Percentiles rank a stretch among this genome's conserved stretches.
These are phyloP conservation scores for Chelonoidis abingdonii DNA, from an alignment of 2,113 vertebrate genomes.

Conservation along the genomic window DNA sequence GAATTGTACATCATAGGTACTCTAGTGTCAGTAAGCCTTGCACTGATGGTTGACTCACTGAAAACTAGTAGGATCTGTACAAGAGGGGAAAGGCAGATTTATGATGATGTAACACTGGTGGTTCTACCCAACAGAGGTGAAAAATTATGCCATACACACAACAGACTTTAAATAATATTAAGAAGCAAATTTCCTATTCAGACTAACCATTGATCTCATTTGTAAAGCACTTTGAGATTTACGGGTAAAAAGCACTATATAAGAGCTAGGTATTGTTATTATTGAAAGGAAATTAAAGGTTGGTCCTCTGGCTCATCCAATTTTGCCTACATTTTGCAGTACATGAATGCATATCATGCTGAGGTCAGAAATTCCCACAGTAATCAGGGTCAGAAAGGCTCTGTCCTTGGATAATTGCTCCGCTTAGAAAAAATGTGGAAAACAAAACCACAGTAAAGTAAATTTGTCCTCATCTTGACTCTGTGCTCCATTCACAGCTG, in stretches of 20 bases:
- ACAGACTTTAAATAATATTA: neutral
- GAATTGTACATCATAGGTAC: accelerated
- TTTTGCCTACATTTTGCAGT: neutral
- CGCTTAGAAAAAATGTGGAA: neutral
- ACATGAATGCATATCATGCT: neutral
- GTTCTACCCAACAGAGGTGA: neutral
- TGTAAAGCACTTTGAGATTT: neutral
- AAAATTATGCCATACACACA: neutral
- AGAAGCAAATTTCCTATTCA: neutral
- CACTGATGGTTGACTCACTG: neutral
- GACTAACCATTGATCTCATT: neutral
- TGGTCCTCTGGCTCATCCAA: neutral
- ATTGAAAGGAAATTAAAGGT: neutral
- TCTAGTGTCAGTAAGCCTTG: accelerated
- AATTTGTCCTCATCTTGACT: neutral
- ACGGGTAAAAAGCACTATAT: neutral
- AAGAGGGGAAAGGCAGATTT: neutral
- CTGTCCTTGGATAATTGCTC: constrained; percentile 40
- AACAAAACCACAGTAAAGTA: neutral
- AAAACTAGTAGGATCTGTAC: neutral
- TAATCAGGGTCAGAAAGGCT: neutral
- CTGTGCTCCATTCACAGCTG: neutral
- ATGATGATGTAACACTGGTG: neutral
- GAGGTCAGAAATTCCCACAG: neutral
- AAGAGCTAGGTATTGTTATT: neutral